These are phyloP conservation scores for Montifringilla adamsi DNA, from an alignment of 2,113 vertebrate species.

Conservation along the genomic window DNA sequence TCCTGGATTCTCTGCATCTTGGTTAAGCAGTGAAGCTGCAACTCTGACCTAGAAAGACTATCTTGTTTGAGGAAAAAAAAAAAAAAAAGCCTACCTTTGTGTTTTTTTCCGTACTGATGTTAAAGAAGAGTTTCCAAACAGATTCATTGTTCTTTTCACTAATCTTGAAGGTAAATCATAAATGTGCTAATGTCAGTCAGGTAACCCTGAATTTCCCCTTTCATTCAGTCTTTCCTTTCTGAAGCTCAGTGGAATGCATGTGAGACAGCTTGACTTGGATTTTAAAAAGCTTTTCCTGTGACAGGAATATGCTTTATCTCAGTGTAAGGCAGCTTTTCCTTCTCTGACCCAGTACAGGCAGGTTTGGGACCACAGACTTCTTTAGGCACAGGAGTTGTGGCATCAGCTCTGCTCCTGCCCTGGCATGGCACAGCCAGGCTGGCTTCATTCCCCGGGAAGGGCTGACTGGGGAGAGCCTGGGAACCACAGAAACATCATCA, in stretches of 20 bases:
- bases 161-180: not conserved
- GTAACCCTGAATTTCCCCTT: not conserved
- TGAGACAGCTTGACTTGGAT: not conserved
- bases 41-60: not conserved
- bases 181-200: not conserved
- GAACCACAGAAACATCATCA: not conserved
- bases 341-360: not conserved
- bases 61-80: not conserved
- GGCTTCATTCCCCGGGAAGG: not conserved
- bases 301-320: not conserved
- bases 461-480: not conserved
- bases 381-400: not conserved
- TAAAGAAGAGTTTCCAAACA: not conserved
- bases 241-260: not conserved
- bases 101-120: not conserved
- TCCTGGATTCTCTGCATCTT: not conserved
- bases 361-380: not conserved
- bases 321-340: not conserved
- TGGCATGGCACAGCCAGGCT: not conserved
- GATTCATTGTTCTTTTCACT: not conserved
- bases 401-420: not conserved
- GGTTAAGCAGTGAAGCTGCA: not conserved
- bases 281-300: not conserved
- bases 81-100: not conserved
- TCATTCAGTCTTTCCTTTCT: not conserved